Conservation (phyloP, 1,140 invertebrate genomes). For the Frieseomelitta varia region DNA sequence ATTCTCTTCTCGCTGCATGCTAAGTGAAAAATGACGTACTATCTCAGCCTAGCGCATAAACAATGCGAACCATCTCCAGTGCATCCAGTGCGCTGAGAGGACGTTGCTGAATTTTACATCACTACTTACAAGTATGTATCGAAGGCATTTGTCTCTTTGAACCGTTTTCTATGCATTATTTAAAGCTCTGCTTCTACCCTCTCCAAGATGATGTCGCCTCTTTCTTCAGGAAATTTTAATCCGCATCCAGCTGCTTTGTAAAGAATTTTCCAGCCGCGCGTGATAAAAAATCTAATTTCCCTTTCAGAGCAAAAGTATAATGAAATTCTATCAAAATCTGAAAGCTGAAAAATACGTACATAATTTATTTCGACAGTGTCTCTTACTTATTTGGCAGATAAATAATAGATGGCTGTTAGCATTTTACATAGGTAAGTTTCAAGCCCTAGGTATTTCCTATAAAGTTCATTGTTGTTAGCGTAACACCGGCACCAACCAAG, state of each 20-base stretch:
- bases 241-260: not conserved
- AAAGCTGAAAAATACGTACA: too few species aligned
- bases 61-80: conserved; percentile 1
- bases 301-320: not conserved
- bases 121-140: conserved; percentile 9
- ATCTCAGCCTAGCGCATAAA: conserved; percentile 13
- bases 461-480: not conserved
- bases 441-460: too few species aligned
- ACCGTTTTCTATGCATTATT: not conserved
- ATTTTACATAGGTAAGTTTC: not conserved
- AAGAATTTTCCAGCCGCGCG: rapidly evolving
- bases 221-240: not conserved
- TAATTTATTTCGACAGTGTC: not conserved
- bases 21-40: conserved; percentile 36
- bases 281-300: not conserved
- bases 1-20: conserved; percentile 3
- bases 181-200: not conserved
- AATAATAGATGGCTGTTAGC: not conserved
- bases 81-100: not conserved
- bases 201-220: not conserved
- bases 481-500: not conserved
- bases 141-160: conserved; percentile 8
- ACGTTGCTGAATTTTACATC: conserved; percentile 40
- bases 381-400: not conserved
- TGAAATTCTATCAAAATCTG: not conserved